Evolutionary conservation across 2,888 invertebrate genomes (phyloP), one percentile per base, ranked within the genome.

Genomic region (Perizoma affinitatum): DNA sequence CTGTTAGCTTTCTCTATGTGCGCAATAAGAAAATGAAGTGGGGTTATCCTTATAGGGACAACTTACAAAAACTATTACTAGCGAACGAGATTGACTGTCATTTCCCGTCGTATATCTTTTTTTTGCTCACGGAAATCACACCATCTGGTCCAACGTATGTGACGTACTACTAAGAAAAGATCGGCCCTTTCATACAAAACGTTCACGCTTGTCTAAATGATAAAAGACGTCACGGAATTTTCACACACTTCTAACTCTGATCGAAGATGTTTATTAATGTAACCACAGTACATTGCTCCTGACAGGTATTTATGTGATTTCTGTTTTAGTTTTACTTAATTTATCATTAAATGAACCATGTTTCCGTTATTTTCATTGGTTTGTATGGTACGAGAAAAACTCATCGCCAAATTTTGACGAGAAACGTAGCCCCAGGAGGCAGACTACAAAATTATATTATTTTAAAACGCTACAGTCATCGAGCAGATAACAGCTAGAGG

Each of bases 81-180:
- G 79, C 74, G 82, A 83, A 80, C 81, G 76, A 78, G 74, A 69
- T 83, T 83, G 85, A 81, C 86, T 84, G 81, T 83, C 78, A 87
- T 90, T 90, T 89, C 87, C 87, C 82, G 84, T 84, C 83, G 79
- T 88, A 82, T 80, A 83, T 88, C 79, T 85, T 81, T 84, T 36
- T 87, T 87, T 84, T 82, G 76, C 76, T 70, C 80, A 79, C 83
- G 83, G 83, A 87, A 87, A 85, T 88, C 83, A 86, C 82, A 85
- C 84, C 89, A 90, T 90, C 84, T 90, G 90, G 83, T 75, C 72
- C 67, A 69, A 76, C 65, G 72, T 70, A 72, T 72, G 22, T 2
- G 22, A 73, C 60, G 55, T 58, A 53, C 43, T 73, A 73, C 69
- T 70, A 67, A 72, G 73, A 73, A 67, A 71, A 74, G 62, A 73